Evolutionary conservation across 2,113 vertebrate species (phyloP), one percentile per base, ranked within the genome.

Genomic region (Alaudala cheleensis): DNA sequence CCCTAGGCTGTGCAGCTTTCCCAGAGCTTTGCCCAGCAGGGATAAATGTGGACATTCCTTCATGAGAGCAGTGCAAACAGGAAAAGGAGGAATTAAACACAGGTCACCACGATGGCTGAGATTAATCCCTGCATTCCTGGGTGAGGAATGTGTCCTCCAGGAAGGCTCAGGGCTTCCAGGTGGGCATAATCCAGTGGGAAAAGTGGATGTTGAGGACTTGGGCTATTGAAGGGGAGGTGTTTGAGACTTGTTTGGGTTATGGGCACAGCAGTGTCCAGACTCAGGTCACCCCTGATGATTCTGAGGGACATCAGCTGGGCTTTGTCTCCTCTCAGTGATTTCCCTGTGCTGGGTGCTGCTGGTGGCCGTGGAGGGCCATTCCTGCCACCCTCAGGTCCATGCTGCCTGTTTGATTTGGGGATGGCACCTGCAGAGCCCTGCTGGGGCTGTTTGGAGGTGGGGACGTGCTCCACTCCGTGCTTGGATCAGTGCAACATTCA

Each of bases 381-480:
- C 69, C 56, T 78, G 69, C 44, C 33, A 2, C 44, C 33, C 53
- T 37, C 44, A 49, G 62, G 3, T 40, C 44, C 16, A 0, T 19
- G 25, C 22, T 40, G 24, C 31, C 61, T 65, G 0, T 47, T 74
- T 42, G 2, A 1, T 21, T 12, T 22, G 70, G 47, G 58, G 37
- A 1, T 24, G 65, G 81, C 60, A 39, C 73, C 53, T 57, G 10
- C 53, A 65, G 51, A 23, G 47, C 44, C 39, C 53, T 0, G 3
- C 47, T 42, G 81, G 83, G 70, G 79, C 8, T 28, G 11, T n/a
- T 39, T 9, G 44, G 84, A 66, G 80, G n/a, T 34, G 22, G 76
- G 56, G 34, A 5, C 0, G 2, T 69, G 70, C 73, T 79, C 26
- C 7, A 0, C 60, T 44, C 31, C 6, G 1, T 64, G 61, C 49